A percentile compares a stretch with the other conserved stretches of the same genome.
Conservation (phyloP, 2,797 vertebrate species). For the Pampus argenteus region DNA sequence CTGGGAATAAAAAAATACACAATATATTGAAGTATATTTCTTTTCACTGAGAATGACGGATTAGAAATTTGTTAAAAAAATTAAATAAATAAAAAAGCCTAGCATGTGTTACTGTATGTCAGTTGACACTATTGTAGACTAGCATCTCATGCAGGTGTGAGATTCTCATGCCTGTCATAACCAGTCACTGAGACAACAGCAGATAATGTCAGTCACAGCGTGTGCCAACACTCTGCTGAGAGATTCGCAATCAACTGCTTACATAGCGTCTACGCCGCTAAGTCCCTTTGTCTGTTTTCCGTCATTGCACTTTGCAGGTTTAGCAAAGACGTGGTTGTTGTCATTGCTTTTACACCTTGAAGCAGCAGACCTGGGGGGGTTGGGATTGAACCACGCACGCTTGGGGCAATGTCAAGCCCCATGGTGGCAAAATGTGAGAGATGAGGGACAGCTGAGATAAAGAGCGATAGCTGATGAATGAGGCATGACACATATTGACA, state of each 20-base stretch:
- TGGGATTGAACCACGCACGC: conserved; percentile 62
- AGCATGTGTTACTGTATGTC: conserved; percentile 45
- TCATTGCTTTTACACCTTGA: conserved; percentile 66
- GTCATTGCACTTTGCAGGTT: conserved; percentile 29
- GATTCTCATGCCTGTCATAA: conserved; percentile 63
- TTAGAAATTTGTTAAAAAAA: conserved; percentile 12
- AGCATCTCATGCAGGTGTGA: conserved; percentile 63
- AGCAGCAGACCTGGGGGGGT: conserved; percentile 61
- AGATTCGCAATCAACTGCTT: conserved; percentile 52
- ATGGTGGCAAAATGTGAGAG: conserved; percentile 69
- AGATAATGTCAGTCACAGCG: conserved; percentile 47
- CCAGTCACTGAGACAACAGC: conserved; percentile 38
- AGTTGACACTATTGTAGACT: conserved; percentile 43
- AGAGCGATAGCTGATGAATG: conserved; percentile 82
- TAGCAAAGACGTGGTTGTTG: conserved; percentile 66
- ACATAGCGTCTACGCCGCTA: not conserved
- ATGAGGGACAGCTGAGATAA: conserved; percentile 71
- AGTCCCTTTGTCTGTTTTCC: conserved; percentile 23
- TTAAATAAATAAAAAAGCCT: not conserved
- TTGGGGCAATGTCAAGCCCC: conserved; percentile 77
- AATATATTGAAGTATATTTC: conserved; percentile 36
- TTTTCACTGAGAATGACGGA: conserved; percentile 20
- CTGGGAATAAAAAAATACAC: conserved; percentile 82
- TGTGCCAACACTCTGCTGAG: conserved; percentile 29
- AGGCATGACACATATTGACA: conserved; percentile 84